Evolutionary conservation across 2,888 invertebrate genomes (phyloP), one percentile per base, ranked within the genome.

Genomic region (Aelia acuminata): DNA sequence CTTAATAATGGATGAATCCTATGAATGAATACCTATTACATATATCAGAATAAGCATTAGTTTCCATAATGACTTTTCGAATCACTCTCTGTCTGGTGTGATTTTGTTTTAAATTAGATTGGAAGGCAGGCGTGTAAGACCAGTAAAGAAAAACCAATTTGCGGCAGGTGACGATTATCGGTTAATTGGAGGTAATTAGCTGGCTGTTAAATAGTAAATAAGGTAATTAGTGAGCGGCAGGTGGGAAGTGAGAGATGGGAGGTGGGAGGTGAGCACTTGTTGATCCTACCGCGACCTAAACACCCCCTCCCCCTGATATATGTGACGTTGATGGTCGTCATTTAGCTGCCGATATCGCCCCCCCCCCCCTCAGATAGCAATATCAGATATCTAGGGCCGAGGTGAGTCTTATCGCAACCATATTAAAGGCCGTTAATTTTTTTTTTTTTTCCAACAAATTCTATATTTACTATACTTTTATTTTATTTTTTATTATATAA

Each of bases 281-380:
- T 70, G 63, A 70, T 70, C 63, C 63, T 26, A 3, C 5, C 7
- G 10, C 63, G 11, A 57, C 26, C 4, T 31, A 31, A 20, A 15
- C 53, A 53, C 53, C 53, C 18, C 35, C 63, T 1, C 18, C 4
- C n/a, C 31, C 20, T 70, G 63, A 70, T 70, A 35, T 70, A 70
- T 70, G 63, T 70, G 63, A 70, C 63, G 63, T 70, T 70, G 63
- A 70, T 70, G 63, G 63, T 70, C 63, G 63, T 70, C 63, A 70
- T 70, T 70, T 70, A 70, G 63, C 63, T 10, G 7, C 63, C 31
- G 63, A 70, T 70, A 70, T 70, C 63, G 63, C 5, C 4, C 4
- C n/a, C 7, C 4, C n/a, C 7, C 63, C 31, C 7, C 13, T 11
- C 31, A 35, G 31, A 31, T 70, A 70, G 31, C 35, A 35, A 35